A percentile compares a stretch with the other conserved stretches of the same genome.
phyloP scores from a whole-genome alignment of 2,888 invertebrate genomes.

The Philereme vetulata region DNA sequence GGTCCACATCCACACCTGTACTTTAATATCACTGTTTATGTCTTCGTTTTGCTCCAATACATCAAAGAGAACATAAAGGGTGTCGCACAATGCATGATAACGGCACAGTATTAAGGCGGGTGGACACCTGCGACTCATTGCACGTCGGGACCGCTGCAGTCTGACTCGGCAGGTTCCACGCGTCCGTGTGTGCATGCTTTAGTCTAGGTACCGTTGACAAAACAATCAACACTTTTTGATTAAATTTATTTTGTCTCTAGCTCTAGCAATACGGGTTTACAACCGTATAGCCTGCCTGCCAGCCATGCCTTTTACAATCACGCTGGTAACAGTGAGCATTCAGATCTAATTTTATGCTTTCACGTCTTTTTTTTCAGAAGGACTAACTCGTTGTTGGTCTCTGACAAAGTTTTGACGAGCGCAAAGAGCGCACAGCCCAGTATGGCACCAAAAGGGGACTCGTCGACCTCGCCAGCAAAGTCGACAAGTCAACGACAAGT shows the following conservation, averaged over 20 bases:
- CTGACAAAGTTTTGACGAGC: too few species aligned
- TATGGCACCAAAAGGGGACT: too few species aligned
- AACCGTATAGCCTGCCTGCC: too few species aligned
- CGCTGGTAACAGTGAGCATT: too few species aligned
- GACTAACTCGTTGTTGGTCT: too few species aligned
- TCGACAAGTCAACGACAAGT: too few species aligned
- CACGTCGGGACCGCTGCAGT: conserved; percentile 43
- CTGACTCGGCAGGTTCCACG: conserved; percentile 49
- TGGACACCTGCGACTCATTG: conserved; percentile 64
- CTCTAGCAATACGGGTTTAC: too few species aligned
- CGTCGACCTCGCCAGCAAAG: too few species aligned
- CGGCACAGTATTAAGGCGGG: conserved; percentile 54
- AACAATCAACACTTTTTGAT: conserved; percentile 12
- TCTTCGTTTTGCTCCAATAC: conserved; percentile 31
- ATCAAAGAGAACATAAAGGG: conserved; percentile 37
- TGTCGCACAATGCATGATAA: conserved; percentile 42
- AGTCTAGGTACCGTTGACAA: conserved; percentile 37
- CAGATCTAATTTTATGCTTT: too few species aligned
- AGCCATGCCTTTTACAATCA: too few species aligned
- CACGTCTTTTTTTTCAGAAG: too few species aligned
- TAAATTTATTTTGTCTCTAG: background rate
- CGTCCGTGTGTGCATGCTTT: conserved; percentile 47
- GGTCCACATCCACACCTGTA: conserved; percentile 4
- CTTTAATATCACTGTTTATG: conserved; percentile 17
- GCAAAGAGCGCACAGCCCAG: too few species aligned